Evolutionary conservation across 2,113 vertebrate genomes (phyloP).

Genomic region (Orthonyx spaldingii): DNA sequence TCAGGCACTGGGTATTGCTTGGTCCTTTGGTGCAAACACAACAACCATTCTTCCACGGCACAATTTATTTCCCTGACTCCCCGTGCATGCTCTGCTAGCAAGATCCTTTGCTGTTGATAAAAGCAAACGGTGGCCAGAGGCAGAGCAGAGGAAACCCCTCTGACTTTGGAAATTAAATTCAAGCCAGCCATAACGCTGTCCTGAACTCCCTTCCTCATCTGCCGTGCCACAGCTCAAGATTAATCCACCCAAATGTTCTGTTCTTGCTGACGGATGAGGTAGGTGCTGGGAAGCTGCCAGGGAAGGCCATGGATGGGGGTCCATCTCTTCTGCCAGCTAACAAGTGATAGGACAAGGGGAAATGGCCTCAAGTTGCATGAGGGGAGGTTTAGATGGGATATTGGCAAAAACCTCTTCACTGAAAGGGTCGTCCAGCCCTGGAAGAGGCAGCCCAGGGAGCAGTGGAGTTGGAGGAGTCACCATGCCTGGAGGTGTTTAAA

Average conservation of each 20-base stretch:
- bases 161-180: background rate
- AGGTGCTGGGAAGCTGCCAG: background rate
- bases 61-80: background rate
- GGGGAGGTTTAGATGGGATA: background rate
- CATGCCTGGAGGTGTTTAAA: background rate
- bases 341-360: background rate
- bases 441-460: background rate
- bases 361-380: background rate
- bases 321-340: too few relatives aligned
- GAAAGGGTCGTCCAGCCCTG: background rate
- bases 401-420: background rate
- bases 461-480: background rate
- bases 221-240: background rate
- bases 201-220: background rate
- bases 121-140: background rate
- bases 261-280: background rate
- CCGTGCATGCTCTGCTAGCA: background rate
- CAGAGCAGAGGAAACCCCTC: background rate
- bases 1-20: background rate
- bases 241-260: background rate
- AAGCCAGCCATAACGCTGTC: background rate
- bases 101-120: background rate
- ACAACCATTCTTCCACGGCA: background rate
- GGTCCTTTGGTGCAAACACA: background rate
- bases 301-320: background rate